Conservation (phyloP, 2,797 vertebrate species). For the Takifugu ocellatus region DNA sequence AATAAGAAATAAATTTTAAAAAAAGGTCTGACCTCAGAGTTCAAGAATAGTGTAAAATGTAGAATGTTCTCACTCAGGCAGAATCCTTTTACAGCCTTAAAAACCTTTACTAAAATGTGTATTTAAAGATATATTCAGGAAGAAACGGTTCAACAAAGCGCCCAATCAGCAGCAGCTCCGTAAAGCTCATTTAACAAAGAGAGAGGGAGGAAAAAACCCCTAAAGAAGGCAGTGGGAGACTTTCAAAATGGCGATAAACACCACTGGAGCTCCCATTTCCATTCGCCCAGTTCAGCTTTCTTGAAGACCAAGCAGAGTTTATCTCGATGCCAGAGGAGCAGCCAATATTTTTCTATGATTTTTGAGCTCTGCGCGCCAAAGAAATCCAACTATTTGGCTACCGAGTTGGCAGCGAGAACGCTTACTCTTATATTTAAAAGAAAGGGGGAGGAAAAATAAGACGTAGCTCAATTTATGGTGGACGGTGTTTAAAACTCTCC, state of each 20-base stretch:
- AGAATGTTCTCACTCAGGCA: too few species aligned
- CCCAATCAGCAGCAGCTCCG: not conserved
- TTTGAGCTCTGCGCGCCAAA: slow-evolving; percentile 24
- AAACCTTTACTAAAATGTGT: too few species aligned
- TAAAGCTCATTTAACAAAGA: not conserved
- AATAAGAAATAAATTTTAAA: too few species aligned
- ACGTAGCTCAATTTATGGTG: slow-evolving; percentile 7
- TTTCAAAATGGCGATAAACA: slow-evolving; percentile 61
- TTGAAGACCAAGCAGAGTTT: slow-evolving; percentile 68
- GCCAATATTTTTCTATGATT: slow-evolving; percentile 17
- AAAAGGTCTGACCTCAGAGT: too few species aligned
- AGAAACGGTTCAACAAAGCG: too few species aligned
- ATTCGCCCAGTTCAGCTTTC: slow-evolving; percentile 70
- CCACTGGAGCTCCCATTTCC: slow-evolving; percentile 16
- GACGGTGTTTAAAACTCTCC: slow-evolving; percentile 22
- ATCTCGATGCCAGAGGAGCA: slow-evolving; percentile 21
- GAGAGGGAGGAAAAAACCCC: not conserved
- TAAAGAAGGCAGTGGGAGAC: slow-evolving; percentile 45
- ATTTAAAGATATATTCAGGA: too few species aligned
- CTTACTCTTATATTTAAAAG: not conserved
- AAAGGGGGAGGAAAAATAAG: too few species aligned
- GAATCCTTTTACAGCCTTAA: too few species aligned
- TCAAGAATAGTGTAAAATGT: too few species aligned
- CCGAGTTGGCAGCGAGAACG: slow-evolving; percentile 10
- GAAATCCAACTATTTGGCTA: slow-evolving; percentile 28